Evolutionary conservation across 2,113 vertebrate species (phyloP), one percentile per base, ranked within the genome.

Genomic region (Pogona vitticeps): DNA sequence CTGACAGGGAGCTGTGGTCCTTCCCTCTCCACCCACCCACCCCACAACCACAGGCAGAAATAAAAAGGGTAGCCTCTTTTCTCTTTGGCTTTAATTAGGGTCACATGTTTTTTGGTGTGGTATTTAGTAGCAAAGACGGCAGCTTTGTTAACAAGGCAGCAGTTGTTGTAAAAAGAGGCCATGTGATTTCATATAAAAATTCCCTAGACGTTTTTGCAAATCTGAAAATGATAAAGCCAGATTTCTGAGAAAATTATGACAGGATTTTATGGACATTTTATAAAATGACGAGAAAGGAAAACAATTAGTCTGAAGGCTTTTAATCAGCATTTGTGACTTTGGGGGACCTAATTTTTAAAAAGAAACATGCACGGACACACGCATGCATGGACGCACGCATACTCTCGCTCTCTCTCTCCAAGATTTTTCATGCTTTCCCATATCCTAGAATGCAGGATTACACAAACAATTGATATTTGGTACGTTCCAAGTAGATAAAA

Each of bases 1-100:
- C 12, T 0, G 1, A 21, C 0, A 1, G 26, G 56, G 0, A 2
- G 65, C 0, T 0, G 65, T 72, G n/a, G 46, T 52, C 1, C 46
- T 70, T 26, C 58, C 12, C 75, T 18, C 73, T 90, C 38, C 28
- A 31, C 28, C 61, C 4, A 68, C 8, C 7, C 46, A 52, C 18
- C 86, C 18, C 58, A 56, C 78, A 75, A 23, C 67, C 76, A 63
- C 86, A 86, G 76, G 81, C 46, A 6, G 2, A 58, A 92, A 46
- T 38, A 71, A 80, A 2, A 28, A 1, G 14, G 20, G 46, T 70
- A 67, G 91, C 61, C 73, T 90, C 67, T 67, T 23, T 1, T 68
- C 80, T 0, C 78, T 70, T 59, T 73, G 12, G 70, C 40, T 90
- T 88, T 26, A 63, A 86, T 26, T 20, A 80, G 80, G 58, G 90